Conservation (phyloP, 2,113 vertebrate species). For the Seriola rivoliana region DNA sequence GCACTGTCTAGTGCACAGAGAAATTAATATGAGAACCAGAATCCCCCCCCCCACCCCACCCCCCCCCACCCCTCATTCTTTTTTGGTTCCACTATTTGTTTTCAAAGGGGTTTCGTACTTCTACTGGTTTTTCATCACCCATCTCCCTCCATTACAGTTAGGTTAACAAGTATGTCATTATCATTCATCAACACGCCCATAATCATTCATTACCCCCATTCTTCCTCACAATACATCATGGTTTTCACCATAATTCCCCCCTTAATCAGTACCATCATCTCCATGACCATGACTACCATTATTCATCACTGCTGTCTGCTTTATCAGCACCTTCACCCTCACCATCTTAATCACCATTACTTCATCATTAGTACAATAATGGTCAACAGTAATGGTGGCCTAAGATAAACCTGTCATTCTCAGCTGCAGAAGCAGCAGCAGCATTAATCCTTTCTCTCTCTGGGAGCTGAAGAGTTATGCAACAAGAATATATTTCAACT, state of each 20-base stretch:
- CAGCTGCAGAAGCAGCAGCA: constrained; percentile 11
- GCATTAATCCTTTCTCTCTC: constrained; percentile 37
- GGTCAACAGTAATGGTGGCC: constrained; percentile 16
- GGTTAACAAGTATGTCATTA: constrained; percentile 35
- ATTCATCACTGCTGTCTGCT: constrained; percentile 33
- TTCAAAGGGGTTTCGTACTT: not conserved
- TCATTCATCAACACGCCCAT: constrained; percentile 36
- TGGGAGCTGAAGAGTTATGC: constrained; percentile 18
- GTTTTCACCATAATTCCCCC: constrained; percentile 30
- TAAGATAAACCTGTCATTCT: constrained; percentile 50
- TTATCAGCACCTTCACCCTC: constrained; percentile 45
- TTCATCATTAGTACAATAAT: constrained; percentile 64
- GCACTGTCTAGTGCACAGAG: not conserved
- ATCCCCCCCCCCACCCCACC: not conserved
- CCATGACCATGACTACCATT: constrained; percentile 14
- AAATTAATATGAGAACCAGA: constrained; percentile 20
- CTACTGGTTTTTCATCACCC: constrained; percentile 12
- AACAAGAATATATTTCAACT: constrained; percentile 33
- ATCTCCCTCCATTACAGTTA: constrained; percentile 8
- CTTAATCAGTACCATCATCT: constrained; percentile 30
- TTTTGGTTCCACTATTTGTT: not conserved
- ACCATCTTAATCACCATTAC: constrained; percentile 48
- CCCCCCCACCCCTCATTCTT: not conserved
- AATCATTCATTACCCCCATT: constrained; percentile 45
- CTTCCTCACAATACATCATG: constrained; percentile 35